Evolutionary conservation across 2,888 invertebrate species (phyloP).

Genomic region (Drosophila demipolita): DNA sequence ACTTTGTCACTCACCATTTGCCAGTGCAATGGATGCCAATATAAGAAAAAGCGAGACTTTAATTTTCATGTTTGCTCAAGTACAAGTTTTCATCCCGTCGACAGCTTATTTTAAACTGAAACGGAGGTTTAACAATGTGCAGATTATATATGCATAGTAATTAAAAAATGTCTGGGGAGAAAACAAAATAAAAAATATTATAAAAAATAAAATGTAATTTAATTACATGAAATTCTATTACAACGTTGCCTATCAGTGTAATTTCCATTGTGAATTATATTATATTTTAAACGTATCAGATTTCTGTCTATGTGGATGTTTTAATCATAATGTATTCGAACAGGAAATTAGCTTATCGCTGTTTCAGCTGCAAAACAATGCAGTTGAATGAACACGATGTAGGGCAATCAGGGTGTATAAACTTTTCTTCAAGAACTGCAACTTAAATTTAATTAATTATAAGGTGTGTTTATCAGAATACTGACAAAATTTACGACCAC

Average conservation of each 20-base stretch:
- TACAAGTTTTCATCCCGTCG: not conserved
- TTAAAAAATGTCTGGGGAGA: slow-evolving; percentile 7
- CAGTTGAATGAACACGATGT: not conserved
- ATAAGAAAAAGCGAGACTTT: slow-evolving; percentile 24
- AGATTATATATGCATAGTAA: slow-evolving; percentile 2
- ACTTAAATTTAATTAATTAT: not conserved
- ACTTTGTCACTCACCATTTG: slow-evolving; percentile 35
- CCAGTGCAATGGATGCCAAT: slow-evolving; percentile 18
- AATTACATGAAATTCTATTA: too few relatives aligned
- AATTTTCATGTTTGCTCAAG: slow-evolving; percentile 31
- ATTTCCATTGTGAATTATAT: slow-evolving; percentile 9
- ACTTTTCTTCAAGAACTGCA: not conserved
- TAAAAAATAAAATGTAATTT: not conserved
- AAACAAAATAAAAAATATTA: too few relatives aligned
- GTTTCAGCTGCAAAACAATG: slow-evolving; percentile 11
- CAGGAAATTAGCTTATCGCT: slow-evolving; percentile 18
- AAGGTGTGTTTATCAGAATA: not conserved
- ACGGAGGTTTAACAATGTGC: not conserved
- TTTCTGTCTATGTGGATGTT: slow-evolving; percentile 8
- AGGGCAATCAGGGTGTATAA: not conserved
- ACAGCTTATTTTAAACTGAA: slow-evolving; percentile 31
- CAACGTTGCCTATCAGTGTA: slow-evolving; percentile 4
- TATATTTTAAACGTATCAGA: not conserved
- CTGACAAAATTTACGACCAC: not conserved
- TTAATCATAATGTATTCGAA: not conserved